Evolutionary conservation across 1,140 invertebrate genomes (phyloP).

Genomic region (Ceratosolen solmsi): DNA sequence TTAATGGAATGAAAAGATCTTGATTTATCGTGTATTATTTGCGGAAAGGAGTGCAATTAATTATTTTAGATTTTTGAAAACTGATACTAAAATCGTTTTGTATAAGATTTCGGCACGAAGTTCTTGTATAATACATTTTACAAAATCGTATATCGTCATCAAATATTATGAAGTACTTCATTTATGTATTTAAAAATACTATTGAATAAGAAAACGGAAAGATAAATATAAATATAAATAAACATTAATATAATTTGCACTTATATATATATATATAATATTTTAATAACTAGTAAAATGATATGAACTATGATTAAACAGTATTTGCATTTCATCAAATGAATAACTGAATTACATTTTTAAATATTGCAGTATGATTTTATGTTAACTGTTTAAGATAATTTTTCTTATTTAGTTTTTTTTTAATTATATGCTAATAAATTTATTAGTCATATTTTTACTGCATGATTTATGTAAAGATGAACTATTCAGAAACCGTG

Average conservation of each 20-base stretch:
- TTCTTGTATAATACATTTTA: neutral
- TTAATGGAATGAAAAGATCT: slow-evolving; percentile 33
- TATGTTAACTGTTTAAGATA: too few relatives aligned
- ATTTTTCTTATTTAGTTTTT: neutral
- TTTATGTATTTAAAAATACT: neutral
- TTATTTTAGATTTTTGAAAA: neutral
- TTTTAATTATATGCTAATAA: neutral
- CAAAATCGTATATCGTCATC: neutral
- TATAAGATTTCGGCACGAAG: neutral
- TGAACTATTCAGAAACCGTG: neutral
- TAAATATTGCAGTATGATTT: neutral
- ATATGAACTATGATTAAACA: too few relatives aligned
- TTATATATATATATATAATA: too few relatives aligned
- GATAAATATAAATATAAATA: too few relatives aligned
- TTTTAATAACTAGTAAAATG: too few relatives aligned
- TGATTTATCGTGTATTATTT: slow-evolving; percentile 32
- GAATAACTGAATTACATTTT: too few relatives aligned
- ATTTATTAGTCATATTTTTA: neutral
- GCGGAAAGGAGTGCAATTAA: neutral
- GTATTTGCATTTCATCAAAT: too few relatives aligned
- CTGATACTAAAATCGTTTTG: neutral
- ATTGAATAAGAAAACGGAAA: neutral
- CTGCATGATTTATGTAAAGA: neutral
- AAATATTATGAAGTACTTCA: neutral
- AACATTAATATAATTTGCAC: too few relatives aligned